These are phyloP conservation scores for Osedax frankpressi DNA, from an alignment of 2,888 invertebrate species.

Conservation along the genomic window DNA sequence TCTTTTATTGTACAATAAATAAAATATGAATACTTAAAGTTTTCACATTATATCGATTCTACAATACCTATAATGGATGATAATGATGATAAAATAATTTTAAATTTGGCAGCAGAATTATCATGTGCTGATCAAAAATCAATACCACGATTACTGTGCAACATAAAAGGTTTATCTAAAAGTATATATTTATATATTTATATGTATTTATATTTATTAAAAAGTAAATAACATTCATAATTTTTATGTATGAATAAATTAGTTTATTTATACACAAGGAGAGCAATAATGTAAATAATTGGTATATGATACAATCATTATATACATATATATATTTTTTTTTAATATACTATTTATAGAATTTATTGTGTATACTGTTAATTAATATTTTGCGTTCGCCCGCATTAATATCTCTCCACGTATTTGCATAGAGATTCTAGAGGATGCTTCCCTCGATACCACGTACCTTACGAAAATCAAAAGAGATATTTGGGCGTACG, in stretches of 20 bases:
- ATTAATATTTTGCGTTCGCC: too few relatives aligned
- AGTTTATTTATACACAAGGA: neutral
- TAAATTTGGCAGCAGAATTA: conserved; percentile 33
- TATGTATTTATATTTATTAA: neutral
- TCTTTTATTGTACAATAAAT: too few relatives aligned
- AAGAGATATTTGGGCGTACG: conserved; percentile 37
- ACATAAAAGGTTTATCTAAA: conserved; percentile 32
- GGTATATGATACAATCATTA: too few relatives aligned
- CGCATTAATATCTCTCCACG: too few relatives aligned
- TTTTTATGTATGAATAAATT: neutral
- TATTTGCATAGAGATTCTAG: conserved; percentile 34
- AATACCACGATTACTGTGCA: conserved; percentile 33
- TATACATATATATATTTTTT: too few relatives aligned
- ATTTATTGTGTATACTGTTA: too few relatives aligned
- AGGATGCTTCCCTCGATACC: conserved; percentile 29
- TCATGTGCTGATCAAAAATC: conserved; percentile 35
- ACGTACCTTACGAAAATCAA: conserved; percentile 31
- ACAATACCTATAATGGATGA: too few relatives aligned
- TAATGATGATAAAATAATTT: conserved; percentile 11
- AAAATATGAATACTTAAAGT: too few relatives aligned
- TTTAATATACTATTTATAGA: conserved; percentile 8
- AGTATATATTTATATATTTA: neutral
- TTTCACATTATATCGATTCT: too few relatives aligned
- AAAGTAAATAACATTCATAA: neutral
- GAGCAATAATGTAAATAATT: too few relatives aligned